Base-by-base conservation (phyloP, 2,888 invertebrate genomes). In the Pseudoips prasinana region DNA sequence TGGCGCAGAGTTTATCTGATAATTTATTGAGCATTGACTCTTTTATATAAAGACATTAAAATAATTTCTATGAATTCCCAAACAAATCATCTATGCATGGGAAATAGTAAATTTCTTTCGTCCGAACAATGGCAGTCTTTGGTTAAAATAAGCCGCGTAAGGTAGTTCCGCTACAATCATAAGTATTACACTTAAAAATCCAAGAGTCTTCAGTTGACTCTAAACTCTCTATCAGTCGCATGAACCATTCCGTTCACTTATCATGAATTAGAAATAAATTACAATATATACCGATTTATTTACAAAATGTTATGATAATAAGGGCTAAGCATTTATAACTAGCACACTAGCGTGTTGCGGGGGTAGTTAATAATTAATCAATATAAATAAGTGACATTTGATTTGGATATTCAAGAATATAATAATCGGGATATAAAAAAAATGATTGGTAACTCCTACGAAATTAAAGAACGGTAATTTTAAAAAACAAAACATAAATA, bases 151-250 rank as follows among this genome's bases (percentile, higher is more conserved):
- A 50, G 58, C 52, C 57, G 55, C 50, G 41, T 46, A 49, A 48
- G 19, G 47, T 42, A 35, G 50, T 49, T 46, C 47, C 30, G 44
- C 37, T 47, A 49, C 30, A 37, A 33, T 46, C 22, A 41, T 41
- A 47, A 47, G 40, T 33, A 49, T 47, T 46, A 33, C 37, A 35
- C 17, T 5, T 22, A 29, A 44, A 43, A 46, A 50, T 56, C 42
- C 36, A 48, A 55, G 46, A 58, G 59, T 53, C 58, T 45, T 44
- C 43, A 52, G 47, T 57, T 43, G 60, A 65, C 61, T 55, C 57
- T 39, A 20, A 58, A 63, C 58, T 58, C n/a, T 58, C 39, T 62
- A 65, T 80, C 80, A 80, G 80, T 81, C 80, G 74, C 70, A 46
- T 55, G 67, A 72, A 75, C 70, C 56, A 49, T 46, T 43, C 44